These are phyloP conservation scores for Platichthys stellatus DNA, from an alignment of 2,113 vertebrate genomes.

Conservation along the genomic window DNA sequence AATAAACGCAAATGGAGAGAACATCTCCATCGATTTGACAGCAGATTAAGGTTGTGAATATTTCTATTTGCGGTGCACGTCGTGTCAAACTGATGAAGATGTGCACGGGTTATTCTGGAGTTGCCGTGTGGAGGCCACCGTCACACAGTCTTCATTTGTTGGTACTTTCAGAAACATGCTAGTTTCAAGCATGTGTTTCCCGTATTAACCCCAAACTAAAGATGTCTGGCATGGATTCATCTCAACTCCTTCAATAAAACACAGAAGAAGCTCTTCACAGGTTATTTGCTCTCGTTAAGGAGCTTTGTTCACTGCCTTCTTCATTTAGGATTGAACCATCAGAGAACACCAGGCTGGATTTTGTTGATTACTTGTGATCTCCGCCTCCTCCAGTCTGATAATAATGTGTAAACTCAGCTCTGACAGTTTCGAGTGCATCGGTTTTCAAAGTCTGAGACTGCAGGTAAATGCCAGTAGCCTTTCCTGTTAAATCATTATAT, in stretches of 20 bases:
- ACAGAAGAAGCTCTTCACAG: background rate
- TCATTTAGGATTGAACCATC: constrained; percentile 19
- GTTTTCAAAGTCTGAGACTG: too few species aligned
- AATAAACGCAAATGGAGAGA: too few species aligned
- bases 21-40: too few species aligned
- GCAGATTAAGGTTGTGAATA: too few species aligned
- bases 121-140: too few species aligned
- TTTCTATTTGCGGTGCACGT: too few species aligned
- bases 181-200: background rate
- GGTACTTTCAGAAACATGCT: too few species aligned
- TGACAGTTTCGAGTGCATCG: too few species aligned
- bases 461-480: too few species aligned
- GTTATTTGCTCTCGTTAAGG: constrained; percentile 14
- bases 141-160: too few species aligned
- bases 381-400: background rate
- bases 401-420: background rate
- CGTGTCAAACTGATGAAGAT: too few species aligned
- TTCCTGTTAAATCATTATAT: background rate
- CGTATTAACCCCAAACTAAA: background rate
- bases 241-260: background rate
- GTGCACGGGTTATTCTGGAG: too few species aligned
- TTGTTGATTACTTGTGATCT: background rate
- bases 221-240: background rate
- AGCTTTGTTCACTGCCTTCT: background rate
- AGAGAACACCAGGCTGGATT: constrained; percentile 12